Conservation (phyloP, 2,888 invertebrate species). For the Mechanitis mazaeus region DNA sequence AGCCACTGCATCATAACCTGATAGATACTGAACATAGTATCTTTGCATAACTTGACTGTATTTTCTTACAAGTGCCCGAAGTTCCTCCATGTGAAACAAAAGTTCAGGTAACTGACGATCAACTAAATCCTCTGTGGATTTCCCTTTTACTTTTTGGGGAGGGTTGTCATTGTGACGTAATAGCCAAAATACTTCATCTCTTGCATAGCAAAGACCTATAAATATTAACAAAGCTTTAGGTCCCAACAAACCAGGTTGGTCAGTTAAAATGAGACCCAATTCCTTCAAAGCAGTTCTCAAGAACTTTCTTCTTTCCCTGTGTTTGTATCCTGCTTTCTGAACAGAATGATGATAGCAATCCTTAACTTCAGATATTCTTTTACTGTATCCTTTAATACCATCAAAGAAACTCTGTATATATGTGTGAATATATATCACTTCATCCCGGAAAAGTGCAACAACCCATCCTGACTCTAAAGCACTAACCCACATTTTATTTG, state of each 20-base stretch:
- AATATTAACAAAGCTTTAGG: slow-evolving; percentile 98
- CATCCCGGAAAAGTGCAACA: slow-evolving; percentile 95
- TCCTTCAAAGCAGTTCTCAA: slow-evolving; percentile 96
- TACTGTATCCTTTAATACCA: slow-evolving; percentile 94
- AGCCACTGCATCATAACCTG: slow-evolving; percentile 96
- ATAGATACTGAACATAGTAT: slow-evolving; percentile 97
- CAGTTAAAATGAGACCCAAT: slow-evolving; percentile 94
- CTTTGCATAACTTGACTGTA: slow-evolving; percentile 98
- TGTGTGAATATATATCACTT: slow-evolving; percentile 96
- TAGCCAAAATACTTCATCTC: slow-evolving; percentile 98
- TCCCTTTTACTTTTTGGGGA: slow-evolving; percentile 91
- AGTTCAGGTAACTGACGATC: slow-evolving; percentile 98
- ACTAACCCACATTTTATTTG: slow-evolving; percentile 92
- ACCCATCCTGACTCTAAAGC: slow-evolving; percentile 97
- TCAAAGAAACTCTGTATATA: slow-evolving; percentile 96
- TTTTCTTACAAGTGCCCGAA: slow-evolving; percentile 94
- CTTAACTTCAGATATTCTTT: slow-evolving; percentile 95
- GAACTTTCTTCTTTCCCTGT: slow-evolving; percentile 97
- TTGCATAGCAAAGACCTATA: slow-evolving; percentile 95
- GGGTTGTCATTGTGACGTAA: slow-evolving; percentile 97
- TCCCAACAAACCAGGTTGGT: slow-evolving; percentile 97
- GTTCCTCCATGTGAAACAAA: slow-evolving; percentile 98
- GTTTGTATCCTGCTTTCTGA: slow-evolving; percentile 92
- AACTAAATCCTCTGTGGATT: slow-evolving; percentile 93
- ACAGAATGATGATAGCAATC: slow-evolving; percentile 94